Evolutionary conservation across 2,888 invertebrate species (phyloP), one percentile per base, ranked within the genome.

Genomic region (Tineola bisselliella): DNA sequence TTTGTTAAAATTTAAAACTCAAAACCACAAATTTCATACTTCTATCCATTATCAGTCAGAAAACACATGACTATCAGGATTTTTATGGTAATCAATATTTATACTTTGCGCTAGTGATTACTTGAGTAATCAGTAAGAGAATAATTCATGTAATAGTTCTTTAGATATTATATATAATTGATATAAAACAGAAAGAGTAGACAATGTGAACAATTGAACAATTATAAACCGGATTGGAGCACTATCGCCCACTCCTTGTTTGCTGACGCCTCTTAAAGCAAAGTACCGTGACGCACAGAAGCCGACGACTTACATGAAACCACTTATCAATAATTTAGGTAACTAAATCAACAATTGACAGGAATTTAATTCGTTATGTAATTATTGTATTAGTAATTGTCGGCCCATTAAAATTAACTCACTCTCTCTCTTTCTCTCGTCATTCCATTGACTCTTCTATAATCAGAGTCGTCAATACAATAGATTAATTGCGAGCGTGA

Each of bases 271-370:
- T 18, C 19, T 18, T 25, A 48, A 17, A 65, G 69, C 70, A 72
- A 78, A 80, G 79, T 80, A 74, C 70, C 78, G 74, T 79, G 76
- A 77, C 70, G 54, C 25, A 25, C 48, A 15, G 48, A n/a, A 48
- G 25, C 54, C 25, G 11, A 19, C 54, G 18, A 48, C 48, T 54
- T 54, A 54, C 54, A 25, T 25, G 25, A 54, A 48, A 18, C 54
- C 25, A 25, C 25, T 54, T 25, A n/a, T 54, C 11, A 19, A 54
- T 54, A 54, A 54, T 54, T 54, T 48, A 38, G 38, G 48, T 48
- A 54, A 54, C 54, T 54, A 54, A 54, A 25, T 25, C 10, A 54
- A 54, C 52, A 52, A 52, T 52, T 43, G 25, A 25, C 2, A 25
- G 25, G 25, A 25, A 25, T 25, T n/a, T 6, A 25, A 25, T 25